Evolutionary conservation across 2,888 invertebrate genomes (phyloP).

Genomic region (Apocheima hispidaria): DNA sequence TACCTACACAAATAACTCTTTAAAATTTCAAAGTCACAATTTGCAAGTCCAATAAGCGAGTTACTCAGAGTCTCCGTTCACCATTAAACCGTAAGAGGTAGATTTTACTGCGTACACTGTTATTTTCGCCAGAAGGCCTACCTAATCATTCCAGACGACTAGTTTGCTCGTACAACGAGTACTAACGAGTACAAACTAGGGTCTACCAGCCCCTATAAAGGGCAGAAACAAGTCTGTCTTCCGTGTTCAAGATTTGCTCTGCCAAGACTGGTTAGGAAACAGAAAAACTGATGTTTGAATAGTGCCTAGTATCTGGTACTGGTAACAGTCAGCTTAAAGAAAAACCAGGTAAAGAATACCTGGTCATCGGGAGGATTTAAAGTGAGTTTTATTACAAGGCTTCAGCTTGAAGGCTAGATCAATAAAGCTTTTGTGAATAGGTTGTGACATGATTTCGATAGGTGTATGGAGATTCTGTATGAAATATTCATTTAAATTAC

Average conservation of each 20-base stretch:
- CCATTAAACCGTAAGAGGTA: conserved; percentile 11
- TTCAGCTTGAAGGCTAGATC: background rate
- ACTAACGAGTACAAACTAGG: conserved; percentile 25
- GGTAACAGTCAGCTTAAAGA: conserved; percentile 24
- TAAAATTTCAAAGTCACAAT: background rate
- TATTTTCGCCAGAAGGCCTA: conserved; percentile 29
- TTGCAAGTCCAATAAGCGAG: background rate
- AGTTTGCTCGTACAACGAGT: conserved; percentile 39
- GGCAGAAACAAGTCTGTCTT: conserved; percentile 43
- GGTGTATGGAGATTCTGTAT: background rate
- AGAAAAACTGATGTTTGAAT: conserved; percentile 43
- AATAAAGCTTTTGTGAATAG: background rate
- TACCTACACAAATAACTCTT: too few species aligned
- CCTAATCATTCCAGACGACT: conserved; percentile 38
- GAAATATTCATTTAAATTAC: too few species aligned
- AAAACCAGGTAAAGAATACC: conserved; percentile 23
- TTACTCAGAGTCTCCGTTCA: conserved; percentile 12
- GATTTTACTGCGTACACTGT: conserved; percentile 28
- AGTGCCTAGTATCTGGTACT: conserved; percentile 39
- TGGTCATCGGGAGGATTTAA: conserved; percentile 1
- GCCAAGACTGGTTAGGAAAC: conserved; percentile 31
- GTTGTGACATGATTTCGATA: background rate
- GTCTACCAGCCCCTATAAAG: conserved; percentile 38
- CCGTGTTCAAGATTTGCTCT: conserved; percentile 41
- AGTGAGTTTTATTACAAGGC: conserved; percentile 1